Evolutionary conservation across 2,797 vertebrate species (phyloP).

Genomic region (Nasua narica): DNA sequence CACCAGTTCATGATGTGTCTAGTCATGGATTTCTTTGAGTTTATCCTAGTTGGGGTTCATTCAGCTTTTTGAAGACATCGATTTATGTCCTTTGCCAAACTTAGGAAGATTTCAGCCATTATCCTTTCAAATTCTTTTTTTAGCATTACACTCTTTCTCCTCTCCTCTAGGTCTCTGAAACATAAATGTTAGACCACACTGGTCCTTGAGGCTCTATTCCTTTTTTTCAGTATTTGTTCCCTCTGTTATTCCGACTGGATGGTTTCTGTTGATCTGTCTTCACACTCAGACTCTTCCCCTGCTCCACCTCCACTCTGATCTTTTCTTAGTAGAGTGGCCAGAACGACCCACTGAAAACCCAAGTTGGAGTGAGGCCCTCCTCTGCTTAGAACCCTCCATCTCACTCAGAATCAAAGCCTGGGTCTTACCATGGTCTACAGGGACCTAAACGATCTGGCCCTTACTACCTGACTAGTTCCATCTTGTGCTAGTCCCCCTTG

Average conservation of each 20-base stretch:
- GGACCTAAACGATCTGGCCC: not conserved
- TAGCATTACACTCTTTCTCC: not conserved
- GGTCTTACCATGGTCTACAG: not conserved
- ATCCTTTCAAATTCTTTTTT: conserved; percentile 8
- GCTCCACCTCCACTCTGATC: not conserved
- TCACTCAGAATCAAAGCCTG: not conserved
- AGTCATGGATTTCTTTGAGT: conserved; percentile 20
- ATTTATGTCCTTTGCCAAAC: not conserved
- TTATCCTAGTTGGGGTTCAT: not conserved
- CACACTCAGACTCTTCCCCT: not conserved
- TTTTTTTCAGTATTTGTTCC: not conserved
- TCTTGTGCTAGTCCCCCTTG: not conserved
- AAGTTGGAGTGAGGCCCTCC: not conserved
- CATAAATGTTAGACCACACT: not conserved
- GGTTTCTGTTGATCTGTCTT: not conserved
- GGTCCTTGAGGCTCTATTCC: not conserved
- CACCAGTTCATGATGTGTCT: not conserved
- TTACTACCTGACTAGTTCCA: not conserved
- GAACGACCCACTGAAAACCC: not conserved
- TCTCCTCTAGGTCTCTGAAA: not conserved
- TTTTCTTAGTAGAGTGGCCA: not conserved
- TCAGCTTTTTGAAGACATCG: conserved; percentile 28
- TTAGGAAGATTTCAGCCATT: not conserved
- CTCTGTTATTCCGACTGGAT: not conserved
- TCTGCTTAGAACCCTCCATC: not conserved